Evolutionary conservation across 1,140 invertebrate species (phyloP), one percentile per base, ranked within the genome.

Genomic region (Neodiprion pinetum): DNA sequence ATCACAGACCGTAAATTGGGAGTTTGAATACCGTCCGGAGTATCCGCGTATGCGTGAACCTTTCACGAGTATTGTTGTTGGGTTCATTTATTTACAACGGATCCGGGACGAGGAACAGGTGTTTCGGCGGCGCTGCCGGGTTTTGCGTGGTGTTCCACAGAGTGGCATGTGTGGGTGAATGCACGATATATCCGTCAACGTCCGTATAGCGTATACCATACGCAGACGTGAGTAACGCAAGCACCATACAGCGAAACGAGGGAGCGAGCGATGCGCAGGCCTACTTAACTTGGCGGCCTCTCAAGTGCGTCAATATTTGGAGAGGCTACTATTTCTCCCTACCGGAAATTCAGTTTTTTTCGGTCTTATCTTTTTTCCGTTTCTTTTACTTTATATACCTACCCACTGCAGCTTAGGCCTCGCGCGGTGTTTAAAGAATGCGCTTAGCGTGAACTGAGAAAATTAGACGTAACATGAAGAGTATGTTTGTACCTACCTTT

Each of bases 281-380:
- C 53, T 61, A 61, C 53, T 61, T 9, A 61, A 61, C 53, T 61
- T 17, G n/a, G 53, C n/a, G 53, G 53, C 7, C 53, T 61, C 53
- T 61, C 53, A 61, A 61, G 53, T 61, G 53, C 53, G 53, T 61
- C 53, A 61, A 61, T 9, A 61, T 61, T 61, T 61, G 53, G 53
- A 61, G 53, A 61, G 53, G 53, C 53, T 61, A 61, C 53, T 61
- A 9, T 61, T 61, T 61, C 53, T 61, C n/a, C n/a, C 53, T 40
- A 61, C 53, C 53, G 7, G n/a, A 17, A 61, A 61, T 61, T 61
- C 53, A 17, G 53, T 12, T 61, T 61, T 61, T n/a, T 61, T 40
- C 28, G 28, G 1, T 40, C 28, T 40, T 40, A 40, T 40, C 28
- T 40, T 40, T 40, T 40, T 40, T 40, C 28, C 28, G 28, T 40